Percentiles rank a stretch among this genome's conserved stretches.
These are phyloP conservation scores for Synodontis membranacea DNA, from an alignment of 2,113 vertebrate genomes.

Conservation along the genomic window DNA sequence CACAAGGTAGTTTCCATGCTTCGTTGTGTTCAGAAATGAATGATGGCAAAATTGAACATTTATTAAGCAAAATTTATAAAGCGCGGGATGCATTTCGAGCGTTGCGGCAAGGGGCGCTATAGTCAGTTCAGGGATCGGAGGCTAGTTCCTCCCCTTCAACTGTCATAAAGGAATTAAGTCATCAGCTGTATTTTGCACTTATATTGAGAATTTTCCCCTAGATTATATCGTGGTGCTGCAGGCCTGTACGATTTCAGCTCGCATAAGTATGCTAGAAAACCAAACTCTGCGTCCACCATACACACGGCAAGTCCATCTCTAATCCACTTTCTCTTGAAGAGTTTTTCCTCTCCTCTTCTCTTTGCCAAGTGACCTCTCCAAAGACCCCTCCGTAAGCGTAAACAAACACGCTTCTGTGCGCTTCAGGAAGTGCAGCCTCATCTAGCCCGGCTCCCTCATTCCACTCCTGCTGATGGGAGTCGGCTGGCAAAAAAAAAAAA, in stretches of 20 bases:
- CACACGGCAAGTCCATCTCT: not conserved
- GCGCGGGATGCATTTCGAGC: not conserved
- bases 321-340: constrained; percentile 27
- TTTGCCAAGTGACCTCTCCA: constrained; percentile 42
- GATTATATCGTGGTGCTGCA: not conserved
- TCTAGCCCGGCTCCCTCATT: constrained; percentile 22
- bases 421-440: constrained; percentile 47
- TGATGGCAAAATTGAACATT: not conserved
- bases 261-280: not conserved
- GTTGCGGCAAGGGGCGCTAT: not conserved
- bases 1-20: not conserved
- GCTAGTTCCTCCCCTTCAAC: not conserved
- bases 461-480: constrained; percentile 40
- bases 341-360: constrained; percentile 37
- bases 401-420: constrained; percentile 49
- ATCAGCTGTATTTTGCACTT: not conserved
- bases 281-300: not conserved
- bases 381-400: constrained; percentile 48
- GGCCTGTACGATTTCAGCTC: not conserved
- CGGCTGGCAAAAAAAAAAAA: constrained; percentile 23
- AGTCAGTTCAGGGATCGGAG: not conserved
- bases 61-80: not conserved
- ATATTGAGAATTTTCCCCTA: constrained; percentile 1
- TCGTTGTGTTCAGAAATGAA: not conserved
- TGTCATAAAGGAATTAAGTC: not conserved